These are phyloP conservation scores for Erpornis zantholeuca DNA, from an alignment of 2,113 vertebrate species.

Conservation along the genomic window DNA sequence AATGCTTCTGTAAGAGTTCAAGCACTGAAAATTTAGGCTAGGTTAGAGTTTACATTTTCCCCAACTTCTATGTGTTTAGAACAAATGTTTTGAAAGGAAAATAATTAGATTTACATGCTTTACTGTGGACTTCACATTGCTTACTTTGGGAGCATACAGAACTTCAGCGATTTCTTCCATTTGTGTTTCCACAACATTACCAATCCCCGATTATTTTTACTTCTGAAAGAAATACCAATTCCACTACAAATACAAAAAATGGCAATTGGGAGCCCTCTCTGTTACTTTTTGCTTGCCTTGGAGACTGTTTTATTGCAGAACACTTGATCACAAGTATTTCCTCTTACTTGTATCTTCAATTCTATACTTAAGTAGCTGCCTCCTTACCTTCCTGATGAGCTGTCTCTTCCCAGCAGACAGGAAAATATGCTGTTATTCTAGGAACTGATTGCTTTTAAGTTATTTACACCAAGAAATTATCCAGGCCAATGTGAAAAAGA, in stretches of 20 bases:
- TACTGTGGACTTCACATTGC: background rate
- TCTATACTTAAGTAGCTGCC: background rate
- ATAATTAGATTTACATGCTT: background rate
- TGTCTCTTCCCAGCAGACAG: background rate
- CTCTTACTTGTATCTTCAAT: background rate
- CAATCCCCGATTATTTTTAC: background rate
- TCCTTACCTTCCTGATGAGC: background rate
- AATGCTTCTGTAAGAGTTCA: background rate
- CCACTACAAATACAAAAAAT: background rate
- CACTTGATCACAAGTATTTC: background rate
- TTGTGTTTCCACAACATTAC: background rate
- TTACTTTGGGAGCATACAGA: background rate
- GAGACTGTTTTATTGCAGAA: background rate
- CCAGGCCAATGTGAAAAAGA: background rate
- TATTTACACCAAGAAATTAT: background rate
- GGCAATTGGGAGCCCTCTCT: background rate
- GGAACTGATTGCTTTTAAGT: background rate
- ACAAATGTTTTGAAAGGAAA: background rate
- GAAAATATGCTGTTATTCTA: background rate
- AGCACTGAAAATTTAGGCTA: background rate
- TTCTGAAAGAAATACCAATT: background rate
- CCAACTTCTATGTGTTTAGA: background rate
- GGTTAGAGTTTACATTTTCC: background rate
- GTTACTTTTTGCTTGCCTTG: background rate
- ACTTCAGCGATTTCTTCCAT: background rate